phyloP scores from a whole-genome alignment of 2,888 invertebrate genomes.

The Congeria kusceri region DNA sequence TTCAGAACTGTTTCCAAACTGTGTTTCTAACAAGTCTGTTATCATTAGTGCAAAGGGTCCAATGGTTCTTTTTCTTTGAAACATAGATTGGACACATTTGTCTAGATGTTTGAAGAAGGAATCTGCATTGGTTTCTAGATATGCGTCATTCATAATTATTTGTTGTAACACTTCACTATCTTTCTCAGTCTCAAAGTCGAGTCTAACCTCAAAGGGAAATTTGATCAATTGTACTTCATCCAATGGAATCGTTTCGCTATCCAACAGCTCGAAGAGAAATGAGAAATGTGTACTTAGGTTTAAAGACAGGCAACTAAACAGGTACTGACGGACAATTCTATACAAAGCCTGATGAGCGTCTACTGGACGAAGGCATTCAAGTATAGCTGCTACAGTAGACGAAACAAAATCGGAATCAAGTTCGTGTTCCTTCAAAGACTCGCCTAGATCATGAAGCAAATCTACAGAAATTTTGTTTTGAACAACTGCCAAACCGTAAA shows the following conservation, averaged over 20 bases:
- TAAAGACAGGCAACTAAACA: conserved; percentile 34
- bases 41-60: conserved; percentile 28
- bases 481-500: conserved; percentile 6
- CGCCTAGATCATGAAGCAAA: conserved; percentile 1
- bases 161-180: neutral
- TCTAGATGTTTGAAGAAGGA: conserved; percentile 11
- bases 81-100: conserved; percentile 10
- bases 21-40: conserved; percentile 31
- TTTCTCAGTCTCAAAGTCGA: conserved; percentile 8
- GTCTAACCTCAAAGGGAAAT: conserved; percentile 12
- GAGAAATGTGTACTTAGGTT: conserved; percentile 17
- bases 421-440: neutral
- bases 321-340: conserved; percentile 31
- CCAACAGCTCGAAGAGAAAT: conserved; percentile 2
- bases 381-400: too few species aligned
- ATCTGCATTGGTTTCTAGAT: neutral
- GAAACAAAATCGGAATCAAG: conserved; percentile 16
- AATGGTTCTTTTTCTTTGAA: neutral
- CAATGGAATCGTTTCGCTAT: conserved; percentile 14
- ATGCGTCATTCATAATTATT: neutral
- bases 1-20: neutral
- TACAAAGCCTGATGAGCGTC: neutral
- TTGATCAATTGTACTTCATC: conserved; percentile 17
- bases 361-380: too few species aligned
- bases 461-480: too few species aligned